Conservation (phyloP, 2,888 invertebrate species). For the Boloria euphrosyne region DNA sequence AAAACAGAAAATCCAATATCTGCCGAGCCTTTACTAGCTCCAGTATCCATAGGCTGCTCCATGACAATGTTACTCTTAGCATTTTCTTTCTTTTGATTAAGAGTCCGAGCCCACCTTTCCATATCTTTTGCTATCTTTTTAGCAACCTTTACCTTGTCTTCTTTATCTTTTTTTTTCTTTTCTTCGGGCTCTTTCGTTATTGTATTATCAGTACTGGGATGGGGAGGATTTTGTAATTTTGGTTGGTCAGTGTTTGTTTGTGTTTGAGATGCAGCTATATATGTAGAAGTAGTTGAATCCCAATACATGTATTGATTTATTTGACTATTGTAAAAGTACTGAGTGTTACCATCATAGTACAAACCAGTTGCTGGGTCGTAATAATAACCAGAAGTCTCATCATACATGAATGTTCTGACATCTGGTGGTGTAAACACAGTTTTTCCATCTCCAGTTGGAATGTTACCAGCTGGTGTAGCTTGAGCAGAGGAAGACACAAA, state of each 20-base stretch:
- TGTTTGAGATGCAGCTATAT: constrained; percentile 76
- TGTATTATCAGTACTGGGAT: constrained; percentile 59
- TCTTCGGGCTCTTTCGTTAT: constrained; percentile 73
- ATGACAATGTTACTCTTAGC: constrained; percentile 72
- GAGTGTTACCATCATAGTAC: constrained; percentile 97
- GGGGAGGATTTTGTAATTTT: constrained; percentile 56
- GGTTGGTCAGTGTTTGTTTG: constrained; percentile 68
- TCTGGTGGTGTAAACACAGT: constrained; percentile 91
- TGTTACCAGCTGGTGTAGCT: constrained; percentile 65
- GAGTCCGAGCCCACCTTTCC: constrained; percentile 95
- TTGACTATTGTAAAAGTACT: constrained; percentile 97
- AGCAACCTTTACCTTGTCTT: constrained; percentile 97
- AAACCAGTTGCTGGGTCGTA: constrained; percentile 96
- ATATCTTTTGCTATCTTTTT: constrained; percentile 97
- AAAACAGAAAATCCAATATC: constrained; percentile 97
- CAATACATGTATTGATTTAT: constrained; percentile 97
- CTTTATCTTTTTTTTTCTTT: constrained; percentile 89
- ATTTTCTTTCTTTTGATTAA: constrained; percentile 96
- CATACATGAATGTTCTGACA: constrained; percentile 95
- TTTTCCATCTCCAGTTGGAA: constrained; percentile 84
- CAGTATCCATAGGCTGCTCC: constrained; percentile 71
- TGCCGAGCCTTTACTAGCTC: constrained; percentile 88
- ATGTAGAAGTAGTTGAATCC: constrained; percentile 89
- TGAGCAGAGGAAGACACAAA: constrained; percentile 69
- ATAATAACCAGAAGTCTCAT: constrained; percentile 97